Conservation (phyloP, 2,113 vertebrate species). For the Silurus meridionalis region DNA sequence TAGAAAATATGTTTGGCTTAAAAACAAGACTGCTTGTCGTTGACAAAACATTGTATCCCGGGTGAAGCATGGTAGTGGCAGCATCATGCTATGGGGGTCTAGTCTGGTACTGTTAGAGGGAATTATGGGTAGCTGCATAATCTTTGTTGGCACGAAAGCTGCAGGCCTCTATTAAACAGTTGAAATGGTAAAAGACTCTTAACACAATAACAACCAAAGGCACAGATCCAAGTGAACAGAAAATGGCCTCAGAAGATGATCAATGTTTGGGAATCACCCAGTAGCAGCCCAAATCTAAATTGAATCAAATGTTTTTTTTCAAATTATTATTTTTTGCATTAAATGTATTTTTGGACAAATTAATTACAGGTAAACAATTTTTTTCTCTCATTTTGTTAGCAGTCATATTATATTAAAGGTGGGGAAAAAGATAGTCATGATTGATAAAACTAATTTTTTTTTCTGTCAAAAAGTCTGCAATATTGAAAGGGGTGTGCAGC, state of each 20-base stretch:
- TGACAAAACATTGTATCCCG: neutral
- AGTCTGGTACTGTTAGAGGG: neutral
- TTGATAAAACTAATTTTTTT: neutral
- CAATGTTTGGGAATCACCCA: neutral
- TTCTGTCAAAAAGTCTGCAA: neutral
- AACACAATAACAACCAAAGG: neutral
- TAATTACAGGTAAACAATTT: too few relatives aligned
- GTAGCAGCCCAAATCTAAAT: neutral
- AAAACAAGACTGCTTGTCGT: neutral
- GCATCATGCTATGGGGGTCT: neutral
- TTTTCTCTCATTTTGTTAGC: neutral
- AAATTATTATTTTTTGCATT: neutral
- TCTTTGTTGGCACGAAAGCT: neutral
- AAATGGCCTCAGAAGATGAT: neutral
- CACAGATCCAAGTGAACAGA: neutral
- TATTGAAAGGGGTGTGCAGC: neutral
- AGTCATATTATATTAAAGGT: neutral
- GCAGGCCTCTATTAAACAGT: neutral
- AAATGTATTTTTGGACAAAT: too few relatives aligned
- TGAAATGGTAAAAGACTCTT: neutral
- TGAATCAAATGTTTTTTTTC: neutral
- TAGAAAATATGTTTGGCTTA: neutral
- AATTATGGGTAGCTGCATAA: neutral
- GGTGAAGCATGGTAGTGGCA: neutral
- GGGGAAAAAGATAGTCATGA: neutral